Evolutionary conservation across 2,888 invertebrate species (phyloP).

Genomic region (Synergus gifuensis): DNA sequence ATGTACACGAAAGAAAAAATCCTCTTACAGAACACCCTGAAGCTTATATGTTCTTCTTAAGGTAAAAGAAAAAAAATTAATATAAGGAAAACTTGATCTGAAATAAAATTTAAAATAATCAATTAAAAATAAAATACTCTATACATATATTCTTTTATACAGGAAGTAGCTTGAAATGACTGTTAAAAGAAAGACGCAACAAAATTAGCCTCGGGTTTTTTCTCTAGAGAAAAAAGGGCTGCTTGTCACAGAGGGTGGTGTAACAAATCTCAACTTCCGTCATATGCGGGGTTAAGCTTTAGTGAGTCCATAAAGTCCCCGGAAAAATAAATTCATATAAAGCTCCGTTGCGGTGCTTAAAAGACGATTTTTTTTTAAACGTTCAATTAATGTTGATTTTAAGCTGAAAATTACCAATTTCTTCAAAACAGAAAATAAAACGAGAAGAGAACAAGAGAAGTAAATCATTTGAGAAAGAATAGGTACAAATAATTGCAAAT

Average conservation of each 20-base stretch:
- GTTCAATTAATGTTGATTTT: neutral
- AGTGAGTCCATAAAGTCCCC: neutral
- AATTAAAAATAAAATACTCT: neutral
- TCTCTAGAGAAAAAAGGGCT: neutral
- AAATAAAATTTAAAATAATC: too few relatives aligned
- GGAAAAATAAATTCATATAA: constrained; percentile 10
- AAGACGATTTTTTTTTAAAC: neutral
- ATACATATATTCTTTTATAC: neutral
- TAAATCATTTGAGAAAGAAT: too few relatives aligned
- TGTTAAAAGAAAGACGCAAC: neutral
- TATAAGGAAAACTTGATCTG: too few relatives aligned
- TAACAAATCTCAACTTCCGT: neutral
- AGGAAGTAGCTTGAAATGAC: neutral
- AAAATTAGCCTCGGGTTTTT: neutral
- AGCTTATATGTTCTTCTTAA: too few relatives aligned
- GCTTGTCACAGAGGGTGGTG: neutral
- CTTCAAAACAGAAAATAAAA: too few relatives aligned
- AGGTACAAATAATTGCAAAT: too few relatives aligned
- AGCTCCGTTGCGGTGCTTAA: neutral
- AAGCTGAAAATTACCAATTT: neutral
- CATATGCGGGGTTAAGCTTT: constrained; percentile 1
- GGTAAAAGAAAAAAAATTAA: too few relatives aligned
- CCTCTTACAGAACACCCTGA: neutral
- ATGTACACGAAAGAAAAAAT: neutral
- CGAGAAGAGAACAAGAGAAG: too few relatives aligned